Percentiles rank a stretch among this genome's conserved stretches.
phyloP scores from a whole-genome alignment of 1,140 invertebrate species.

The Lamellibrachia luymesi region DNA sequence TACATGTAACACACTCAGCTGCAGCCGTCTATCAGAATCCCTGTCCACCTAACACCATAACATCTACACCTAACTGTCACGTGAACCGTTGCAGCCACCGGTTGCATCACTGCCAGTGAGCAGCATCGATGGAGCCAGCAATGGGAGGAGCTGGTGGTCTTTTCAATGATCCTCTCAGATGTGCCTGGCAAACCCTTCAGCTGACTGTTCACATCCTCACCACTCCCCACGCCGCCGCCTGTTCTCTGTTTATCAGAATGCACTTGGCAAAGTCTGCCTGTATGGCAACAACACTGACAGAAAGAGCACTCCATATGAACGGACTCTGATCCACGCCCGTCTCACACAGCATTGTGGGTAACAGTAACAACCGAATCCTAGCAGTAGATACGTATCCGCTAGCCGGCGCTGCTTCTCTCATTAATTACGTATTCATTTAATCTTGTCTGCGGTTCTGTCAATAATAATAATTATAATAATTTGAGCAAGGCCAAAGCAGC shows the following conservation, averaged over 20 bases:
- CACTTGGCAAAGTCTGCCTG: not conserved
- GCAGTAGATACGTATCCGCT: not conserved
- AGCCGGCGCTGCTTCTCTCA: not conserved
- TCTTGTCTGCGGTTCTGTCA: no score
- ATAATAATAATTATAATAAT: not conserved
- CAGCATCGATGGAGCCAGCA: not conserved
- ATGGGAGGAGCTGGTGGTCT: not conserved
- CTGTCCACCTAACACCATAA: not conserved
- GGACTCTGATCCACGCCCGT: not conserved
- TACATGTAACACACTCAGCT: not conserved
- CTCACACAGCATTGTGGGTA: not conserved
- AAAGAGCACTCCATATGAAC: not conserved
- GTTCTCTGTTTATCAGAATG: not conserved
- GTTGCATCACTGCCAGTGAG: not conserved
- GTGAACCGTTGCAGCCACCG: not conserved
- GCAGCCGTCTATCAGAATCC: not conserved
- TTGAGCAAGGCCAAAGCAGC: not conserved
- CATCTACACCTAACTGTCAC: not conserved
- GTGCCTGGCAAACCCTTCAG: not conserved
- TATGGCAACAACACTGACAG: not conserved
- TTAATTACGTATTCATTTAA: not conserved
- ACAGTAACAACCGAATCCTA: not conserved
- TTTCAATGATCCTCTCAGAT: not conserved
- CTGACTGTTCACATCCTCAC: not conserved
- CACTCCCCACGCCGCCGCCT: not conserved